Percentiles rank a stretch among this genome's conserved stretches.
Evolutionary conservation across 2,888 invertebrate species (phyloP).

Genomic region (Geotrupes spiniger): DNA sequence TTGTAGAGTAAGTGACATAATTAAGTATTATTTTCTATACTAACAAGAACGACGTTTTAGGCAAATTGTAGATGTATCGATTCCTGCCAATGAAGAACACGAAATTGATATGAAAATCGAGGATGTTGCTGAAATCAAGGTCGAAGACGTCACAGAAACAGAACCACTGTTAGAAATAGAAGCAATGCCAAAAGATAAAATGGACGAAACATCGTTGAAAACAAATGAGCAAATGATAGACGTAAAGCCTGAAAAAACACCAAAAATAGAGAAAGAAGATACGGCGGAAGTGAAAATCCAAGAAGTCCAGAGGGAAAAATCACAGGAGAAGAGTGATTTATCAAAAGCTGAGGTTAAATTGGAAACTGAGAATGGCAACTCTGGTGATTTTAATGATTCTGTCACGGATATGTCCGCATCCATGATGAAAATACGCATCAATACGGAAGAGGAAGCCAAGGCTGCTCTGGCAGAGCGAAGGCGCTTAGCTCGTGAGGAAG

Average conservation of each 20-base stretch:
- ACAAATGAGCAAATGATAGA: not conserved
- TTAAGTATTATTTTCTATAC: not conserved
- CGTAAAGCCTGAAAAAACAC: not conserved
- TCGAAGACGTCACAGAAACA: not conserved
- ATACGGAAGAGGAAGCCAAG: conserved; percentile 90
- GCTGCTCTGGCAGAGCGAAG: conserved; percentile 89
- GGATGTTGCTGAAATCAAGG: no score
- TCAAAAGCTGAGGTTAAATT: not conserved
- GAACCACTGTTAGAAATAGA: no score
- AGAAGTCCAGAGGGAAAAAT: conserved; percentile 8
- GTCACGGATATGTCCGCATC: conserved; percentile 55
- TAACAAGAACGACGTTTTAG: not conserved
- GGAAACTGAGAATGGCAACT: not conserved
- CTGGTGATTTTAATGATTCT: conserved; percentile 28
- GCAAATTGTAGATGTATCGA: conserved; percentile 11
- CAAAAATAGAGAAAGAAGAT: conserved; percentile 14
- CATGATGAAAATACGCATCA: conserved; percentile 69
- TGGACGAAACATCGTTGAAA: not conserved
- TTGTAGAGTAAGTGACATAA: conserved; percentile 9
- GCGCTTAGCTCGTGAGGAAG: conserved; percentile 84
- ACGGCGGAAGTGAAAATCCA: conserved; percentile 11
- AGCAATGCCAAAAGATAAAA: conserved; percentile 7
- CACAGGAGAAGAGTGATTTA: conserved; percentile 10
- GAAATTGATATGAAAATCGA: not conserved
- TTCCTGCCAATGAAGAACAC: not conserved